Evolutionary conservation across 1,140 invertebrate species (phyloP).

Genomic region (Drosophila nasuta): DNA sequence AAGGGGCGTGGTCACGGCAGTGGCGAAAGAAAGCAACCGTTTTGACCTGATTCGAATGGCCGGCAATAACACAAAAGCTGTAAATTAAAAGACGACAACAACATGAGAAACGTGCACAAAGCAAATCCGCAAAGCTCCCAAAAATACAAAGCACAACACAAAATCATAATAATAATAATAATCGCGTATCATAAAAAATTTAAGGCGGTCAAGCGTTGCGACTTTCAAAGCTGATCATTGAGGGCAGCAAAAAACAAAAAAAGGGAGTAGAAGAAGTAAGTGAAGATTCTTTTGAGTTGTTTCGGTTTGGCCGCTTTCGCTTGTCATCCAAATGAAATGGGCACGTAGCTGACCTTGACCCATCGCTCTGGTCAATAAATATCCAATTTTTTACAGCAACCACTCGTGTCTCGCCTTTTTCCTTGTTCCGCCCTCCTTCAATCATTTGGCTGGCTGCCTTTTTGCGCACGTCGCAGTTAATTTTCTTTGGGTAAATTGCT

Average conservation of each 20-base stretch:
- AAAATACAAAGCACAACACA: conserved; percentile 17
- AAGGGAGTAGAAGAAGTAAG: neutral
- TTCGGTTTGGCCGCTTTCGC: conserved; percentile 42
- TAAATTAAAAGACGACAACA: conserved; percentile 21
- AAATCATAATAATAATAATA: conserved; percentile 43
- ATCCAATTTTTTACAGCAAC: conserved; percentile 67
- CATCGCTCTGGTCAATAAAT: conserved; percentile 64
- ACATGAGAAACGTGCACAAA: conserved; percentile 63
- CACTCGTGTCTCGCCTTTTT: neutral
- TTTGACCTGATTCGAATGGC: conserved; percentile 73
- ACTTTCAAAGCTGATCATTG: conserved; percentile 42
- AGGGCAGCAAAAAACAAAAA: conserved; percentile 7
- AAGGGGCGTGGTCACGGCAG: conserved; percentile 53
- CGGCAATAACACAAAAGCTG: conserved; percentile 23
- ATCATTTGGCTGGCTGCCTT: neutral
- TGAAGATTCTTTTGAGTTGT: conserved; percentile 2
- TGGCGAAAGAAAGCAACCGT: conserved; percentile 77
- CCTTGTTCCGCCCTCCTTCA: neutral
- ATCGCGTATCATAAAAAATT: conserved; percentile 48
- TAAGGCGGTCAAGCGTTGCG: conserved; percentile 47
- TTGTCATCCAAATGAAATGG: conserved; percentile 70
- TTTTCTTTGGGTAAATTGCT: conserved; percentile 76
- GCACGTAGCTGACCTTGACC: conserved; percentile 81
- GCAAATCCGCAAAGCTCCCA: conserved; percentile 57
- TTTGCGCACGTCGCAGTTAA: conserved; percentile 47